A percentile compares a stretch with the other conserved stretches of the same genome.
These are phyloP conservation scores for Jacana jacana DNA, from an alignment of 2,113 vertebrate species.

Conservation along the genomic window DNA sequence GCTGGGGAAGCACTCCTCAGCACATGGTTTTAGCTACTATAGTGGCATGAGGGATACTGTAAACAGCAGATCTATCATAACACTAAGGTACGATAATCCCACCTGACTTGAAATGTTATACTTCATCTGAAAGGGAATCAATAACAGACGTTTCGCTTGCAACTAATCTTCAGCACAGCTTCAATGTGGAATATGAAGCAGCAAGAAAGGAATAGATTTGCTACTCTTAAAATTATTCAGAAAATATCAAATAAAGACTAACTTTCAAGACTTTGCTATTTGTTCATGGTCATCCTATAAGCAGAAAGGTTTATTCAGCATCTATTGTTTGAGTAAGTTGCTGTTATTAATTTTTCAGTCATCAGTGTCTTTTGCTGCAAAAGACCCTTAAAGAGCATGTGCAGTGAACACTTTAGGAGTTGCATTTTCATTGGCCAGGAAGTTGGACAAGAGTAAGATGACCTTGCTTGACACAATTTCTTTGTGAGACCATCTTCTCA, in stretches of 20 bases:
- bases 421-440: neutral
- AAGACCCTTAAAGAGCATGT: neutral
- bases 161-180: conserved; percentile 5
- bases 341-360: conserved; percentile 25
- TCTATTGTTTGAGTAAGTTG: conserved; percentile 9
- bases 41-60: neutral
- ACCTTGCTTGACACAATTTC: conserved; percentile 56
- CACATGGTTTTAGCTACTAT: neutral
- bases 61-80: conserved; percentile 1
- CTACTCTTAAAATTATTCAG: neutral
- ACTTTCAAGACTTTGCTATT: conserved; percentile 19
- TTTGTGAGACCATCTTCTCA: conserved; percentile 59
- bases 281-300: neutral
- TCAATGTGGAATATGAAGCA: neutral
- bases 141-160: neutral
- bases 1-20: neutral
- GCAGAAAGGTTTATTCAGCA: conserved; percentile 3
- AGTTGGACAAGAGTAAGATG: conserved; percentile 31
- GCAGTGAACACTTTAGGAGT: conserved; percentile 26
- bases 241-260: conserved; percentile 21
- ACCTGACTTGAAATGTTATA: neutral
- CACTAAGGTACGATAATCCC: neutral
- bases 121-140: conserved; percentile 1
- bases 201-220: neutral
- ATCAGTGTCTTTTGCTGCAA: neutral